Base-by-base conservation (phyloP, 2,797 vertebrate species). In the Sebastes vulpes region DNA sequence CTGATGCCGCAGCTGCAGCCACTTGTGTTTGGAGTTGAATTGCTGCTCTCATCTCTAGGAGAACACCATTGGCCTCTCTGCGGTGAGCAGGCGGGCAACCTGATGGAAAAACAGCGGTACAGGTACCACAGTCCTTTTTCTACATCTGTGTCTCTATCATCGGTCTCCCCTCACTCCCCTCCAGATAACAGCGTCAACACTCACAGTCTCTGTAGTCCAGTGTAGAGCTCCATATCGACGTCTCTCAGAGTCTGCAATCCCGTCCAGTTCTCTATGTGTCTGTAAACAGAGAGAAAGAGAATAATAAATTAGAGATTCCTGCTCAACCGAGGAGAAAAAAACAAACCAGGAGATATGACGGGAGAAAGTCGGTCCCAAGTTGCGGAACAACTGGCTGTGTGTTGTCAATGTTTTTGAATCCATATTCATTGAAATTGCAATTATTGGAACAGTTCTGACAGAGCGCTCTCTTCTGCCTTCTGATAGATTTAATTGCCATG, bases 181-280 rank as follows among this genome's bases (percentile, higher is more conserved):
- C 31, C 64, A 53, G 67, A 86, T 77, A 77, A 86, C 78, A 61
- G 75, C 65, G 65, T 74, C 66, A 67, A 86, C 91, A 98, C 98
- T 99, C 93, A 99, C 98, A 99, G 96, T 92, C 96, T 98, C 94
- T 99, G 98, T 57, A 99, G 97, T 96, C 98, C 98, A 0, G 97
- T 98, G 94, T 99, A 99, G 85, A 99, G 98, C 92, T 98, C 98
- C 98, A 99, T 99, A 93, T 99, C 98, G 25, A 99, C 97, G 0
- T 98, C 98, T 0, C 97, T 97, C 88, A 99, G 96, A 0, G 97
- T 98, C 93, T 99, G 97, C 93, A 99, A 90, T 69, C 97, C 97
- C 20, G 96, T 97, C 98, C 98, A 99, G 96, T 98, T 99, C 94
- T 99, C 98, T 95, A 99, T 98, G 95, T 99, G 97, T 98, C 98